These are phyloP conservation scores for Pantelozetes paolii DNA, from an alignment of 2,888 invertebrate species.

Conservation along the genomic window DNA sequence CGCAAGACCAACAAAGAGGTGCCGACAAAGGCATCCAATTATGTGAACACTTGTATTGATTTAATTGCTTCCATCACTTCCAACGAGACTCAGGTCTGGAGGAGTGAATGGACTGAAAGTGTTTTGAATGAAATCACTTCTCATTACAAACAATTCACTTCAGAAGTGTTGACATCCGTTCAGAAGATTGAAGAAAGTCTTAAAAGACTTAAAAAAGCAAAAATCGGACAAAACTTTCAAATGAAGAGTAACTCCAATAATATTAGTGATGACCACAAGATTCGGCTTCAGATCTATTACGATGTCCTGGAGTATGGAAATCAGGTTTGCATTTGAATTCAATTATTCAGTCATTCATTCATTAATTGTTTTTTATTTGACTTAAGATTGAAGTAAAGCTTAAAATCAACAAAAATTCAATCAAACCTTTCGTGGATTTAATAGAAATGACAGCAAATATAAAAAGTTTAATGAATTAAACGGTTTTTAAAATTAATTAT, in stretches of 20 bases:
- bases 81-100: conserved; percentile 50
- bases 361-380: neutral
- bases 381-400: conserved; percentile 35
- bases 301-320: conserved; percentile 73
- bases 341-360: neutral
- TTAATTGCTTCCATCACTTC: conserved; percentile 55
- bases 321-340: conserved; percentile 54
- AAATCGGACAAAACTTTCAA: conserved; percentile 57
- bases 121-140: conserved; percentile 53
- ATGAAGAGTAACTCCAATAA: conserved; percentile 53
- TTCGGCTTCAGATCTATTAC: conserved; percentile 78
- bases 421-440: conserved; percentile 32
- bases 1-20: conserved; percentile 82
- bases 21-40: conserved; percentile 73
- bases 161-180: conserved; percentile 84
- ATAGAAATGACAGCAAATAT: conserved; percentile 9
- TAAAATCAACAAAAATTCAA: conserved; percentile 10
- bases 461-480: conserved; percentile 36
- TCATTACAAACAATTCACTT: conserved; percentile 59
- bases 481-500: neutral
- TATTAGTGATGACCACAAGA: conserved; percentile 88
- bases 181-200: conserved; percentile 93
- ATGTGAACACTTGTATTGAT: conserved; percentile 65
- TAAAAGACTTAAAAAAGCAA: conserved; percentile 76
- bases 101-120: conserved; percentile 46